Conservation (phyloP, 2,888 invertebrate genomes). For the Syrphus vitripennis region DNA sequence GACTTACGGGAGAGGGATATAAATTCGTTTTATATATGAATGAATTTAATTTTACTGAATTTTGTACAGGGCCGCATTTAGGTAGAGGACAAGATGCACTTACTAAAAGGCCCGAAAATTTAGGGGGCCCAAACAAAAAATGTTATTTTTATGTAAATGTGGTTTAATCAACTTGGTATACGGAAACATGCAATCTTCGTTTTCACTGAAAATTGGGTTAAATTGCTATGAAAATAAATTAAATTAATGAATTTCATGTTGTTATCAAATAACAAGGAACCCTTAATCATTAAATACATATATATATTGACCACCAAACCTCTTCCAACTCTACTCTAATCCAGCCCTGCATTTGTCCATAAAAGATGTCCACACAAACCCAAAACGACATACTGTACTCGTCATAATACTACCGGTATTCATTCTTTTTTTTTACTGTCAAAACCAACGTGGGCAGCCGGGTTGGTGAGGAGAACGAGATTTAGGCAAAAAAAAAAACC, state of each 20-base stretch:
- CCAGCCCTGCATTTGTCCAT: slow-evolving; percentile 15
- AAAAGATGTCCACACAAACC: slow-evolving; percentile 43
- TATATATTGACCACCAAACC: no score
- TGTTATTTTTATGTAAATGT: no score
- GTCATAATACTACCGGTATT: not conserved
- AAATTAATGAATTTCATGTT: no score
- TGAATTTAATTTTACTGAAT: slow-evolving; percentile 44
- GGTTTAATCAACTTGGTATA: no score
- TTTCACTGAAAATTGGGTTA: no score
- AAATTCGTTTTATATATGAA: slow-evolving; percentile 17
- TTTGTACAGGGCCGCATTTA: not conserved
- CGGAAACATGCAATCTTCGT: no score
- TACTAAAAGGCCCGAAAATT: not conserved
- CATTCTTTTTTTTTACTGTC: not conserved
- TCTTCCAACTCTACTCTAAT: no score
- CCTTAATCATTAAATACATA: no score
- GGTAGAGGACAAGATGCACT: not conserved
- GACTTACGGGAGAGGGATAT: not conserved
- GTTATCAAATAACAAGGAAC: no score
- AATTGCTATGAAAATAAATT: no score
- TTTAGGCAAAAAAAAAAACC: not conserved
- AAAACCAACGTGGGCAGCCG: not conserved
- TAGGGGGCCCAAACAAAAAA: not conserved
- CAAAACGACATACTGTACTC: not conserved
- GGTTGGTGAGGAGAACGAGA: not conserved